Evolutionary conservation across 1,140 invertebrate species (phyloP).

Genomic region (Hetaerina americana): DNA sequence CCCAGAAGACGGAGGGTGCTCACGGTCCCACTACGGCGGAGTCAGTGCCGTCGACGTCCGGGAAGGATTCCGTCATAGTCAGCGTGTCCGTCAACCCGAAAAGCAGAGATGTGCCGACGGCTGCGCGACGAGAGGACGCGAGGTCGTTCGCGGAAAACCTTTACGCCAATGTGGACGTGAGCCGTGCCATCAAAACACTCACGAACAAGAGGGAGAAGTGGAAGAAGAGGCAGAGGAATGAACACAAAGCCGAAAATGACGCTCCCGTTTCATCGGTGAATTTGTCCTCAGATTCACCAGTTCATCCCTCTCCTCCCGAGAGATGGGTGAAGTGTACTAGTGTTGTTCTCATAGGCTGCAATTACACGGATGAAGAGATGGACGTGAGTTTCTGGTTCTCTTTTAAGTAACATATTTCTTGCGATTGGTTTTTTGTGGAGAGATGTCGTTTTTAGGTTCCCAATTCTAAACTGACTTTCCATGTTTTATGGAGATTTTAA

Average conservation of each 20-base stretch:
- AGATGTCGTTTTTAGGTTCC: no score
- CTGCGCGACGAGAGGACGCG: neutral
- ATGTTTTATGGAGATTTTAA: no score
- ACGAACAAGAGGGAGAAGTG: neutral
- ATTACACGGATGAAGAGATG: neutral
- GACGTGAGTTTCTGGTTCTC: neutral
- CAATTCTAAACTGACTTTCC: no score
- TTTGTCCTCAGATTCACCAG: no score
- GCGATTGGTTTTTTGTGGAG: no score
- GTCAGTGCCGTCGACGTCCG: neutral
- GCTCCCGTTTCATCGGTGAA: no score
- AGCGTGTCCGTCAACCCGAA: neutral
- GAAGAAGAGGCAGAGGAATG: neutral
- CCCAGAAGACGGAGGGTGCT: no score
- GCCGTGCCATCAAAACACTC: neutral
- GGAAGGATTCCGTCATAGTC: no score
- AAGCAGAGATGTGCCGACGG: neutral
- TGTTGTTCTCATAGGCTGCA: neutral
- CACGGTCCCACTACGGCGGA: neutral
- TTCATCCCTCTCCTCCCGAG: neutral
- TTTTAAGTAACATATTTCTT: no score
- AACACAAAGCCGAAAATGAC: neutral
- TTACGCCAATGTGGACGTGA: neutral
- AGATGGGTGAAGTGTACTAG: neutral
- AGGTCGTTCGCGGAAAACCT: neutral